Evolutionary conservation across 2,113 vertebrate species (phyloP).

Genomic region (Struthidea cinerea): DNA sequence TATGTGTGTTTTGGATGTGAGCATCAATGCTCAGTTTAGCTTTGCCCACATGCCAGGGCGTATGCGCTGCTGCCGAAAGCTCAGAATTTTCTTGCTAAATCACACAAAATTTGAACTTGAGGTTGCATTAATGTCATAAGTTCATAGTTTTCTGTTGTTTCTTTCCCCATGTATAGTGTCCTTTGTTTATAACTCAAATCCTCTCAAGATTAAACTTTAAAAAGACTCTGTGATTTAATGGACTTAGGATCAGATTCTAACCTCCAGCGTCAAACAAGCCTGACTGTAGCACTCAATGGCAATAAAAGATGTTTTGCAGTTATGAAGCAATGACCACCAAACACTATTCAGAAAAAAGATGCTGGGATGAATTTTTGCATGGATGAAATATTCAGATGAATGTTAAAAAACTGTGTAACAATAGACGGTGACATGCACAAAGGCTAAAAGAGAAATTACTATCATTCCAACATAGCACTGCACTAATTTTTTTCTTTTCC

Average conservation of each 20-base stretch:
- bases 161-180: slow-evolving; percentile 65
- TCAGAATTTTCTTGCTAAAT: slow-evolving; percentile 60
- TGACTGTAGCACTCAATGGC: slow-evolving; percentile 31
- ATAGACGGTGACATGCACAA: not conserved
- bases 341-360: not conserved
- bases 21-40: not conserved
- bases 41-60: not conserved
- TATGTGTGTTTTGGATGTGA: slow-evolving; percentile 51
- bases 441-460: slow-evolving; percentile 15
- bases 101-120: slow-evolving; percentile 60
- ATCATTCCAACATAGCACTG: not conserved
- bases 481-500: not conserved
- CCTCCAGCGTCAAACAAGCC: slow-evolving; percentile 47
- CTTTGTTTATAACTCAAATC: slow-evolving; percentile 76
- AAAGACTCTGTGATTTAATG: slow-evolving; percentile 70
- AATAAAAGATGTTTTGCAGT: slow-evolving; percentile 56
- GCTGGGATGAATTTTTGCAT: slow-evolving; percentile 6
- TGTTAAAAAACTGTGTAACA: not conserved
- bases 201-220: slow-evolving; percentile 73
- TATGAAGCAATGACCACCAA: slow-evolving; percentile 38
- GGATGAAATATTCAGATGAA: slow-evolving; percentile 22
- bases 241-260: slow-evolving; percentile 64
- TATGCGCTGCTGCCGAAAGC: not conserved
- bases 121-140: slow-evolving; percentile 65
- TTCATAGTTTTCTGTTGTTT: slow-evolving; percentile 61